Base-by-base conservation (phyloP, 2,113 vertebrate species). In the Planiliza haematocheilus region DNA sequence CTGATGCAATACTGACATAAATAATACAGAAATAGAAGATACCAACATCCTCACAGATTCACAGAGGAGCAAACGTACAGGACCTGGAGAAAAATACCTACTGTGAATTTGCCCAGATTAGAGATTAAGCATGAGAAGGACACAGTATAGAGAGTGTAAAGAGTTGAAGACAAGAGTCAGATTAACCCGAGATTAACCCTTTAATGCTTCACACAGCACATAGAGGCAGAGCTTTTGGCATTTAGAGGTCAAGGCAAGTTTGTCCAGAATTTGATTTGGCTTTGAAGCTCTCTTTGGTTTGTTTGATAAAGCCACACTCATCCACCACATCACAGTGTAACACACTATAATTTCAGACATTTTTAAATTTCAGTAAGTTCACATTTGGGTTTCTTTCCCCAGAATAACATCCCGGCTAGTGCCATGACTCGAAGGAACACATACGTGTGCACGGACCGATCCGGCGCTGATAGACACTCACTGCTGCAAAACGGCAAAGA, bases 391-490 rank as follows among this genome's bases (percentile, higher is more conserved):
- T 59, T 73, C 0, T 62, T 0, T 59, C 16, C 50, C 2, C 91
- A 97, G 96, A 96, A 94, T 68, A 96, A 94, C 85, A 90, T 95
- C 34, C 95, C 95, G 2, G 93, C 96, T 0, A 96, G 95, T 60
- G 93, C 95, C 74, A 98, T 98, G 96, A 95, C 94, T 13, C 93
- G 96, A 36, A 91, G 96, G 46, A 98, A 98, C 90, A 98, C 96
- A 0, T 97, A 98, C 0, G 96, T 97, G 17, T 98, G 96, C 60
- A 96, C 95, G 0, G 96, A 97, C 66, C 93, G 95, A 14, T 89
- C 94, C 0, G 90, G 91, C 52, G 59, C 92, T 0, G 96, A 98
- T 13, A 87, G 95, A 52, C 94, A 95, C 0, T 77, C 94, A 0
- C 89, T 97, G 65, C 91, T 97, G 84, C 95, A 95, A 62, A 97